Evolutionary conservation across 2,797 vertebrate species (phyloP), one percentile per base, ranked within the genome.

Genomic region (Pogoniulus pusillus): DNA sequence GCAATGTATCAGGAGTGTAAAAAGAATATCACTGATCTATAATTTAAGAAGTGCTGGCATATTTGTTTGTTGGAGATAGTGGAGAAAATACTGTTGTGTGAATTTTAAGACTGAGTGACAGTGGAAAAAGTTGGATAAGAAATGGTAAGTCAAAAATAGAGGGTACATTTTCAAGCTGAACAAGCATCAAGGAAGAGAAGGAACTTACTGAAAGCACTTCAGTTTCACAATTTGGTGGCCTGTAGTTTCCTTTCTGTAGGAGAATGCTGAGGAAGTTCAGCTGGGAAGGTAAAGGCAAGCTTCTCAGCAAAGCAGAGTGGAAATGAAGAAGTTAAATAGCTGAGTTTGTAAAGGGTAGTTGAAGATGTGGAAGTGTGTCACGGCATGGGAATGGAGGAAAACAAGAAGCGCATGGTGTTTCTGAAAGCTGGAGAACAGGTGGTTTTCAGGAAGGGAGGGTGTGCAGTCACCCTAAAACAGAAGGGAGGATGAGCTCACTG

Each of bases 391-490:
- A 95, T 81, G 90, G 89, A 93, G 82, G 79, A 78, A 94, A 95
- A 93, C 87, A 85, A 92, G 94, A 92, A 84, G 87, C 3, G 3
- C 75, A 26, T 91, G 91, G 82, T 0, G 1, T 87, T 93, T 88
- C 82, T 90, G 90, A 88, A 86, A 77, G 88, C 88, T 92, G 88
- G 34, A 69, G 79, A 95, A 85, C 94, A 91, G 95, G 82, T 93
- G 91, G 69, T 82, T 95, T 87, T 82, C 78, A 78, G 95, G 86
- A 94, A 95, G 81, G 84, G 84, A 95, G 90, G n/a, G 53, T 54
- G 68, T 37, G 59, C 66, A 35, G 53, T 85, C 88, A 83, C 59
- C 63, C 82, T 78, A 8, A 91, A 93, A 70, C 5, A 23, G 90
- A 90, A 94, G 70, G 75, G 53, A 93, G 60, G 57, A 87, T 74